These are phyloP conservation scores for Thinocorus orbignyianus DNA, from an alignment of 2,113 vertebrate species.

Conservation along the genomic window DNA sequence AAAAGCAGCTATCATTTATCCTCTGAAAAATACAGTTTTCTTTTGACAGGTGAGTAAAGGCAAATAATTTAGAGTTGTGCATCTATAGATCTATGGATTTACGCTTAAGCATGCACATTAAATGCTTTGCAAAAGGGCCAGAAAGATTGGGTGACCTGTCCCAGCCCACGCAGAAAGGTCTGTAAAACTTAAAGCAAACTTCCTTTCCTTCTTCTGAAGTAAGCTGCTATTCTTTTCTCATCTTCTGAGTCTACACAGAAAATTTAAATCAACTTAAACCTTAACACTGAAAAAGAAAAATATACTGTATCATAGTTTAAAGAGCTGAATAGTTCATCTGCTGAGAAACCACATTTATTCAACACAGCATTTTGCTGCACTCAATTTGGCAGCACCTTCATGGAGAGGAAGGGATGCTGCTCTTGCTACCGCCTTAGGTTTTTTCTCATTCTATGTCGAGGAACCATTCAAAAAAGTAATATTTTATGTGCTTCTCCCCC, in stretches of 20 bases:
- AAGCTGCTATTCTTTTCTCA: not conserved
- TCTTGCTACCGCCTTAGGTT: not conserved
- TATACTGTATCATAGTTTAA: not conserved
- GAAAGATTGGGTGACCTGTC: not conserved
- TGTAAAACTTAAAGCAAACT: not conserved
- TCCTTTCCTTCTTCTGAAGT: not conserved
- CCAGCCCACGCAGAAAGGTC: not conserved
- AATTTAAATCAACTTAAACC: not conserved
- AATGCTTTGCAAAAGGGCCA: not conserved
- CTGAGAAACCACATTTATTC: fast-evolving
- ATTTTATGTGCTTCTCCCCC: not conserved
- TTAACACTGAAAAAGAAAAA: not conserved
- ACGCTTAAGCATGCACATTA: not conserved
- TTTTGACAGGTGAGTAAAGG: not conserved
- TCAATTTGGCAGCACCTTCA: fast-evolving
- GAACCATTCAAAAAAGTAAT: not conserved
- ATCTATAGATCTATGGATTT: not conserved
- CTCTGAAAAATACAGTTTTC: not conserved
- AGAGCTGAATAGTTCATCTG: not conserved
- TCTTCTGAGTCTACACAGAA: not conserved
- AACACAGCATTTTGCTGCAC: not conserved
- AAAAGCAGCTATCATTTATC: not conserved
- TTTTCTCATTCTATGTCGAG: not conserved
- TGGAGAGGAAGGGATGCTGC: not conserved
- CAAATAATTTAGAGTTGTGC: not conserved